Evolutionary conservation across 2,888 invertebrate species (phyloP).

Genomic region (Gari tellinella): DNA sequence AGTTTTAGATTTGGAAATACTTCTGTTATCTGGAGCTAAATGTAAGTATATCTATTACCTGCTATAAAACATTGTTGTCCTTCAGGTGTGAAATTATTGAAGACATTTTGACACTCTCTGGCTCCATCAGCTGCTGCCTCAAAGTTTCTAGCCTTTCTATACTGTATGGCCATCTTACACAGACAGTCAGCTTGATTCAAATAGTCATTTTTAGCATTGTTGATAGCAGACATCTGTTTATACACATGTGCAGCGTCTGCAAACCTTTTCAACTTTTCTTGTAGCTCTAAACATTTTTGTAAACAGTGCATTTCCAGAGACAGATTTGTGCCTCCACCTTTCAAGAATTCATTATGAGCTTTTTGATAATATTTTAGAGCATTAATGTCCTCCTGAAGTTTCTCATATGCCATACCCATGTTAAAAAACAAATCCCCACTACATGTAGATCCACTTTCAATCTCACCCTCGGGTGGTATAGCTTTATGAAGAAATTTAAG

Average conservation of each 20-base stretch:
- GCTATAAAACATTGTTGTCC: slow-evolving; percentile 22
- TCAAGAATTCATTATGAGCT: slow-evolving; percentile 70
- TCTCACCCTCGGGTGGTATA: slow-evolving; percentile 59
- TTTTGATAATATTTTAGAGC: slow-evolving; percentile 69
- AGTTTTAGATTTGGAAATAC: no score
- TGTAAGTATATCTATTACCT: slow-evolving; percentile 17
- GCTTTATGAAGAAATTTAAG: slow-evolving; percentile 70
- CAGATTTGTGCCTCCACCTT: slow-evolving; percentile 55
- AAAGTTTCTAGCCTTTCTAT: slow-evolving; percentile 19
- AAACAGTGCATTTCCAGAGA: slow-evolving; percentile 66
- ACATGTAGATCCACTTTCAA: slow-evolving; percentile 45
- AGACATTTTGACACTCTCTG: slow-evolving; percentile 45
- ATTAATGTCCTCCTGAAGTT: slow-evolving; percentile 55
- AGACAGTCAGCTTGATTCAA: slow-evolving; percentile 58
- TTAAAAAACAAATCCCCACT: slow-evolving; percentile 81
- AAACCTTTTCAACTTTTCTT: slow-evolving; percentile 17
- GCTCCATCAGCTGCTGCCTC: slow-evolving; percentile 38
- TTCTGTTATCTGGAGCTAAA: no score
- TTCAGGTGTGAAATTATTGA: slow-evolving; percentile 25
- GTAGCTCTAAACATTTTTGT: slow-evolving; percentile 53
- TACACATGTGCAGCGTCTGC: slow-evolving; percentile 35
- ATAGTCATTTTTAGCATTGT: slow-evolving; percentile 38
- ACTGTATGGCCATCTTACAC: slow-evolving; percentile 54
- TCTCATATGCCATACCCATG: slow-evolving; percentile 77
- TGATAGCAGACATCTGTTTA: slow-evolving; percentile 50